Evolutionary conservation across 2,888 invertebrate species (phyloP).

Genomic region (Tetranychus piercei): DNA sequence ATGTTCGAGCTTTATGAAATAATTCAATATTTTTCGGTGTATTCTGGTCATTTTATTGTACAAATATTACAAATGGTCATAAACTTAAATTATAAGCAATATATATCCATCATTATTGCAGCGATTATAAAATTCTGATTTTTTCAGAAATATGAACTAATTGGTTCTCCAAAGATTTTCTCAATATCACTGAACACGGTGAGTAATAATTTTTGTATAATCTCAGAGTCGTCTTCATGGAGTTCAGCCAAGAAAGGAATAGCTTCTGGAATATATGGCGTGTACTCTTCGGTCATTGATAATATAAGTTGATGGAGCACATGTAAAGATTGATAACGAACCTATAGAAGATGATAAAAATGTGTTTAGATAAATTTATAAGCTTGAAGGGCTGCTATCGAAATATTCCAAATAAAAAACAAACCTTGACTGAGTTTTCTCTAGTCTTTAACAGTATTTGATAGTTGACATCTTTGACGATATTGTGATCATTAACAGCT

Average conservation of each 20-base stretch:
- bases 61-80: too few species aligned
- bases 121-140: too few species aligned
- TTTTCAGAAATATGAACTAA: slow-evolving; percentile 43
- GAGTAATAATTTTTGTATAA: slow-evolving; percentile 14
- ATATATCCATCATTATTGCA: too few species aligned
- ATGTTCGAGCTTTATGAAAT: too few species aligned
- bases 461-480: slow-evolving; percentile 77
- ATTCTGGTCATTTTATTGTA: too few species aligned
- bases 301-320: slow-evolving; percentile 57
- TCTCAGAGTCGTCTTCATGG: slow-evolving; percentile 45
- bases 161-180: slow-evolving; percentile 64
- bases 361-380: not conserved
- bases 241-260: slow-evolving; percentile 83
- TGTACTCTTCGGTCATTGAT: slow-evolving; percentile 69
- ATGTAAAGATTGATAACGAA: slow-evolving; percentile 49
- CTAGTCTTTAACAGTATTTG: slow-evolving; percentile 72
- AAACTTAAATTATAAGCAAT: too few species aligned
- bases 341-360: slow-evolving; percentile 30
- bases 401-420: not conserved
- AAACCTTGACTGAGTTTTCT: slow-evolving; percentile 50
- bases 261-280: slow-evolving; percentile 71
- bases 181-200: slow-evolving; percentile 63
- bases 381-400: slow-evolving; percentile 9
- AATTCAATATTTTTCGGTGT: too few species aligned
- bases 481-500: slow-evolving; percentile 59